These are phyloP conservation scores for Gymnorhina tibicen DNA, from an alignment of 2,113 vertebrate genomes.

Conservation along the genomic window DNA sequence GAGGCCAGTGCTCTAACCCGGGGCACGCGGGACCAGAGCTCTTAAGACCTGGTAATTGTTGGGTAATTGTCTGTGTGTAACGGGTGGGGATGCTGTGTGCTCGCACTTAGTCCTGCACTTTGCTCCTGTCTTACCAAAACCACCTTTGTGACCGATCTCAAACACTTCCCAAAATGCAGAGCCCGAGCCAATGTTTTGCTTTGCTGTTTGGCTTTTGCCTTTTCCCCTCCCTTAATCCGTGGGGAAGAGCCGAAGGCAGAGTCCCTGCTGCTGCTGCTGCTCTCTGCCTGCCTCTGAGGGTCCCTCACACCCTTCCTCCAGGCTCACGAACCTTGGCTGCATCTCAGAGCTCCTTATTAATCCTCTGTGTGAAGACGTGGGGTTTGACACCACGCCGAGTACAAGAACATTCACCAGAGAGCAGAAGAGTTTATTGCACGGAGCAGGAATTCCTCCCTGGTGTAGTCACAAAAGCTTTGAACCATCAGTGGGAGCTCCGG, in stretches of 20 bases:
- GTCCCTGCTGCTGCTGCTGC: background rate
- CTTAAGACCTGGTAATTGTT: conserved; percentile 7
- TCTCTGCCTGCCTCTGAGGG: background rate
- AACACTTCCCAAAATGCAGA: background rate
- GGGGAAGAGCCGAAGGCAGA: background rate
- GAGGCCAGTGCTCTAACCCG: background rate
- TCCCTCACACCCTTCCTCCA: background rate
- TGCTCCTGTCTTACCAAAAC: background rate
- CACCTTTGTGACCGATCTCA: background rate
- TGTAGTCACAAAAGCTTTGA: conserved; percentile 45
- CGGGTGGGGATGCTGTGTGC: background rate
- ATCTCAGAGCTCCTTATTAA: background rate
- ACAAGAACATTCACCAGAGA: conserved; percentile 6
- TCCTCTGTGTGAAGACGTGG: background rate
- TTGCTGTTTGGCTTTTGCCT: background rate
- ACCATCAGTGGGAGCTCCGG: background rate
- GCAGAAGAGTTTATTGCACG: conserved; percentile 11
- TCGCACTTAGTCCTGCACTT: background rate
- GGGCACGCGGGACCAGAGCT: background rate
- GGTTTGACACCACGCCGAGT: background rate
- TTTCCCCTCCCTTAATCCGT: background rate
- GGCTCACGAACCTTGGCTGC: background rate
- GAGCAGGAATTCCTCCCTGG: conserved; percentile 46
- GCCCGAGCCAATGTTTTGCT: background rate
- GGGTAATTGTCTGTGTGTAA: conserved; percentile 20